Percentiles rank a stretch among this genome's conserved stretches.
These are phyloP conservation scores for Seladonia tumulorum DNA, from an alignment of 2,888 invertebrate species.

Conservation along the genomic window DNA sequence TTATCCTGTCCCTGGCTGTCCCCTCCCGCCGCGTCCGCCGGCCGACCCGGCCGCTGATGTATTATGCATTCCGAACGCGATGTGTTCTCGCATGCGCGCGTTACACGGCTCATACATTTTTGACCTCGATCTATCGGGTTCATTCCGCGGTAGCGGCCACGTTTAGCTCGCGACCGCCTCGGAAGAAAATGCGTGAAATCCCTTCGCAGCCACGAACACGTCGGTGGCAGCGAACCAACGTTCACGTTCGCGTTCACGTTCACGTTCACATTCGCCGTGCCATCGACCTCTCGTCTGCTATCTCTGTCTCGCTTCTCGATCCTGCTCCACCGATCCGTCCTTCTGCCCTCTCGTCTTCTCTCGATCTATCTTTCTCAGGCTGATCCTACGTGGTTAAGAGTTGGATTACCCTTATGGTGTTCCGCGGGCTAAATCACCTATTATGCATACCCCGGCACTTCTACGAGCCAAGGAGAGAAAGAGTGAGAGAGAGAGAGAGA, in stretches of 20 bases:
- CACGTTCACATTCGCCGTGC: slow-evolving; percentile 9
- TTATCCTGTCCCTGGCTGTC: slow-evolving; percentile 54
- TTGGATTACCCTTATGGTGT: slow-evolving; percentile 65
- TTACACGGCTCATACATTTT: slow-evolving; percentile 70
- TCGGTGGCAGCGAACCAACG: slow-evolving; percentile 1
- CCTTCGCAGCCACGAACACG: slow-evolving; percentile 1
- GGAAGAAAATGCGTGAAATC: slow-evolving; percentile 48
- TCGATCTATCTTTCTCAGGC: slow-evolving; percentile 1
- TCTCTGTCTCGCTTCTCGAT: not conserved
- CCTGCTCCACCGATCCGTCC: slow-evolving; percentile 4
- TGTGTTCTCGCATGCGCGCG: slow-evolving; percentile 60
- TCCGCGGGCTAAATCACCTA: slow-evolving; percentile 78
- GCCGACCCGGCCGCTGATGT: slow-evolving; percentile 57
- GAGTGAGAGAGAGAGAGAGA: not conserved
- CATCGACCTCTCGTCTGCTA: slow-evolving; percentile 35
- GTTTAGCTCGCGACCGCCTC: not conserved
- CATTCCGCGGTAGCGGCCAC: slow-evolving; percentile 14
- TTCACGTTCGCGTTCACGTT: not conserved
- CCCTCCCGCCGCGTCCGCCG: slow-evolving; percentile 19
- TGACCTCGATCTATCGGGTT: slow-evolving; percentile 66
- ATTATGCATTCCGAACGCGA: slow-evolving; percentile 76
- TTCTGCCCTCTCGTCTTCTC: not conserved
- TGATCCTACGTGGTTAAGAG: slow-evolving; percentile 59
- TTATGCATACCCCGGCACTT: slow-evolving; percentile 76
- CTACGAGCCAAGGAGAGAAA: slow-evolving; percentile 24